Evolutionary conservation across 2,888 invertebrate species (phyloP), one percentile per base, ranked within the genome.

Genomic region (Nomada ferruginata): DNA sequence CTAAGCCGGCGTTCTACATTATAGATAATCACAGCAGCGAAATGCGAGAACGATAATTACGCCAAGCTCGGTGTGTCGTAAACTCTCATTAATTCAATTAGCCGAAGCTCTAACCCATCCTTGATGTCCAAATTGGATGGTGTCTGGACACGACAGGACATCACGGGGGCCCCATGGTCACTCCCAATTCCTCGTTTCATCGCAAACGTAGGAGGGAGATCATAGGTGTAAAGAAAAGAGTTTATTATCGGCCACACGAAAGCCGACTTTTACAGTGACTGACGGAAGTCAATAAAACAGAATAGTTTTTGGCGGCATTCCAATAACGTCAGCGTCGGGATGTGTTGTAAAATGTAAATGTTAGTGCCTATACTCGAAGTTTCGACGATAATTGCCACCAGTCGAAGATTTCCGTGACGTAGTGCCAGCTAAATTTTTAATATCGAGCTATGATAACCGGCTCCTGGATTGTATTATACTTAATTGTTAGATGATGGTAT

Each of bases 11-110:
- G 26, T 29, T n/a, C 50, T n/a, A n/a, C 29, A 20, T n/a, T 2
- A 53, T 2, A n/a, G 52, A 53, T 53, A 57, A 59, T 59, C 42
- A 11, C 4, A 15, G 36, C 57, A 64, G 26, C 23, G 13, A 42
- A 59, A 75, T 3, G 44, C 52, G 11, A 57, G 29, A 69, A 29
- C 29, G 55, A 29, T 50, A 23, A 53, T 73, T 52, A 65, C 59
- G 15, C 13, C 59, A 47, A 23, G 44, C 53, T 59, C 18, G 59
- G 15, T 20, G 26, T 20, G 50, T 64, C 72, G 64, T 80, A 76
- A 82, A 82, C 61, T 71, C 66, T 75, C 59, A 68, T 77, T 77
- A 68, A 68, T 71, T 83, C 73, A 77, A 61, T 83, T 71, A 74
- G 66, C 70, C n/a, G 42, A 53, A 66, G n/a, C 55, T 63, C 47